These are phyloP conservation scores for Thelaira solivaga DNA, from an alignment of 2,888 invertebrate species.

Conservation along the genomic window DNA sequence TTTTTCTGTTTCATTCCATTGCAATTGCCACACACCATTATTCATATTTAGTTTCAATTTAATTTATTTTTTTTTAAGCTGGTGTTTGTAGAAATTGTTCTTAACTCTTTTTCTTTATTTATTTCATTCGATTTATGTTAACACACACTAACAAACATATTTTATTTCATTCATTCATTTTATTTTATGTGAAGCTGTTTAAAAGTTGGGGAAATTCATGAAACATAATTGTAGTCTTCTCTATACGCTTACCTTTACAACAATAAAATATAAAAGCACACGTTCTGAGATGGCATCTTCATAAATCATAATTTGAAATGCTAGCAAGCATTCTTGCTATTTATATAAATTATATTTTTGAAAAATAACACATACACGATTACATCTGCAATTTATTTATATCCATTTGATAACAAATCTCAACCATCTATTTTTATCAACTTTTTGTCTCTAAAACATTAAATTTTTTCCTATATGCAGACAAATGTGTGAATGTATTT, in stretches of 20 bases:
- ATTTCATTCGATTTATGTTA: conserved; percentile 5
- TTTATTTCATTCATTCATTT: conserved; percentile 1
- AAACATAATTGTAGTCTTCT: conserved; percentile 31
- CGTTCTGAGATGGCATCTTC: neutral
- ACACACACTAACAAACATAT: neutral
- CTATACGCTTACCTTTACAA: conserved; percentile 20
- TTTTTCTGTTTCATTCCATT: conserved; percentile 16
- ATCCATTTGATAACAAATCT: conserved; percentile 13
- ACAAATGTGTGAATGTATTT: neutral
- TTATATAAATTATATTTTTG: too few species aligned
- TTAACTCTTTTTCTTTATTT: neutral
- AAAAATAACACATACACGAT: too few species aligned
- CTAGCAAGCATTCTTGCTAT: too few species aligned
- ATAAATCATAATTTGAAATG: conserved; percentile 18
- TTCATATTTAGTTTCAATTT: conserved; percentile 5
- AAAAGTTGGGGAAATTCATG: conserved; percentile 50
- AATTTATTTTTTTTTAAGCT: neutral
- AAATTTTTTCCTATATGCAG: neutral
- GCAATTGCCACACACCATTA: conserved; percentile 34
- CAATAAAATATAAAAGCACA: neutral
- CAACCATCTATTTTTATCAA: conserved; percentile 17
- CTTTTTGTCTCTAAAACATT: conserved; percentile 1
- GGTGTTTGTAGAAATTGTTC: neutral
- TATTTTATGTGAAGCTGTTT: conserved; percentile 30
- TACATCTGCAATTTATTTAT: neutral